phyloP scores from a whole-genome alignment of 1,140 invertebrate genomes.

The Ceratosolen fusciceps region DNA sequence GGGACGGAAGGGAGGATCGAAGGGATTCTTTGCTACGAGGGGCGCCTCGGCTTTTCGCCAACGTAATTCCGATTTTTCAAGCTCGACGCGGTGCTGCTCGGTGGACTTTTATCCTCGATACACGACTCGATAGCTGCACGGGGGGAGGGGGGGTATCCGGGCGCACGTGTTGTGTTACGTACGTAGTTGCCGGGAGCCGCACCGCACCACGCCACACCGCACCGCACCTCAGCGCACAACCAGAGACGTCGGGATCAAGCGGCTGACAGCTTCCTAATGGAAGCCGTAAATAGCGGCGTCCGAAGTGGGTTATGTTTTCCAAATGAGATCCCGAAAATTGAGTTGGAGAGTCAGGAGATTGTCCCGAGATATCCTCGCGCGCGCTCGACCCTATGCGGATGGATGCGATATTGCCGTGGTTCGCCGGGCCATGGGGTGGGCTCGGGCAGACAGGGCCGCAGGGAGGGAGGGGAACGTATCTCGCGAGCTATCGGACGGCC shows the following conservation, averaged over 20 bases:
- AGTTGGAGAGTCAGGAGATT: slow-evolving; percentile 59
- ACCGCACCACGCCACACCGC: no score
- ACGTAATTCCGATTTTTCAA: slow-evolving; percentile 5
- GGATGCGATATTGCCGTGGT: neutral
- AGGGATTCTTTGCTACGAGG: neutral
- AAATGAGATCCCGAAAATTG: slow-evolving; percentile 71
- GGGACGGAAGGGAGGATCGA: neutral
- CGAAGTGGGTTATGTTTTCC: slow-evolving; percentile 70
- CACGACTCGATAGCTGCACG: slow-evolving; percentile 39
- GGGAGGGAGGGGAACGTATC: neutral
- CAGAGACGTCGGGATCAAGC: slow-evolving; percentile 65
- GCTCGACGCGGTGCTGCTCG: neutral
- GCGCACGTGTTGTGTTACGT: no score
- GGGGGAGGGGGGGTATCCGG: no score
- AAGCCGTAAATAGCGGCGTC: slow-evolving; percentile 69
- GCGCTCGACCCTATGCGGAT: neutral
- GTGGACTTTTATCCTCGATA: slow-evolving; percentile 16
- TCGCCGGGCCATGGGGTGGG: neutral
- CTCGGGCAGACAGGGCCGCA: neutral
- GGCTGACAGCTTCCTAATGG: slow-evolving; percentile 72
- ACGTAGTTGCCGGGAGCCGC: no score
- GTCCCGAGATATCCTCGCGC: slow-evolving; percentile 38
- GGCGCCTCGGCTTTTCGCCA: neutral
- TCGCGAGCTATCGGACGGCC: neutral
- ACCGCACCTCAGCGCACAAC: no score